Evolutionary conservation across 2,888 invertebrate species (phyloP), one percentile per base, ranked within the genome.

Genomic region (Drosophila subquinaria): DNA sequence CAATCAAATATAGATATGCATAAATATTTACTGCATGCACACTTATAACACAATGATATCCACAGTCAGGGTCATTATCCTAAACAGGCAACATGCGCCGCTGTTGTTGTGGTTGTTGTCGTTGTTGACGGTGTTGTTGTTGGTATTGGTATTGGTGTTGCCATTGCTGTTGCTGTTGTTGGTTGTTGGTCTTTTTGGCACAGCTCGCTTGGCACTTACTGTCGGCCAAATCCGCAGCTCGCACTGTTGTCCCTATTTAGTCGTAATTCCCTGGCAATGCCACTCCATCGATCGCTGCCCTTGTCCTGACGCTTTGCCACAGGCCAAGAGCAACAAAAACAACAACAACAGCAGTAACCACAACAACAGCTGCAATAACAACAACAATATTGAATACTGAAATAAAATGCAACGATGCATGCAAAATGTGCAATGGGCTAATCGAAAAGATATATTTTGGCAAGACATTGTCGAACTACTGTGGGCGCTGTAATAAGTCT

Each of bases 61-160:
- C 4, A 27, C 33, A 65, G 62, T 69, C 86, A 86, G 83, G 86
- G 82, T 86, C 82, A 86, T 86, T 82, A 86, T 82, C 83, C 82
- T 73, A 78, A 82, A 72, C 69, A 62, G 81, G 80, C 80, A 66
- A 63, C 61, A 64, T 48, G 56, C 17, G 45, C 33, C 33, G 59
- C 10, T 38, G 36, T 30, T 68, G 51, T n/a, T n/a, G n/a, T n/a
- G n/a, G 53, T 23, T 47, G 23, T 27, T 27, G 27, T 27, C 27
- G 27, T 27, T 27, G 27, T 27, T 27, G 27, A 27, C 27, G 6
- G 27, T 27, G 27, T 27, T 74, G 57, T 23, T 42, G 20, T n/a
- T 20, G 10, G 17, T 9, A 5, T 27, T 27, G 6, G 27, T 27
- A 27, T 27, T 47, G 33, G 17, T 63, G 47, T 45, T 67, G 6